Evolutionary conservation across 2,888 invertebrate genomes (phyloP).

Genomic region (Eristalis intricaria): DNA sequence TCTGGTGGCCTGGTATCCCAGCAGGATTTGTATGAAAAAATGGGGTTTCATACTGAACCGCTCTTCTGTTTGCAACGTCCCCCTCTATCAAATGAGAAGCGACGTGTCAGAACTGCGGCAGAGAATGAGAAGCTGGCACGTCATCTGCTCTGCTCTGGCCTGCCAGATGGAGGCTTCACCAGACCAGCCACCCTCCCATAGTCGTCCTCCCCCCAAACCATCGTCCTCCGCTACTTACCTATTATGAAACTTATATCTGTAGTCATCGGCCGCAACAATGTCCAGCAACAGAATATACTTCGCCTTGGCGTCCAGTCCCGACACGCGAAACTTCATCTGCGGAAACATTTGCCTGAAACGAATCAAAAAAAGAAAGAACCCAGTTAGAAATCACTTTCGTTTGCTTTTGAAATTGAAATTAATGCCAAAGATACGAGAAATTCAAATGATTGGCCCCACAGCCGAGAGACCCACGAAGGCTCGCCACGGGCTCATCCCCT

Average conservation of each 20-base stretch:
- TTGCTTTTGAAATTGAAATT: slow-evolving; percentile 8
- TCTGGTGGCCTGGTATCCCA: no score
- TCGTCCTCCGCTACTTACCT: slow-evolving; percentile 83
- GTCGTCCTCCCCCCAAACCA: no score
- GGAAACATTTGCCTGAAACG: slow-evolving; percentile 99
- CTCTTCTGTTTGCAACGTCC: no score
- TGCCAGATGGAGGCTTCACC: no score
- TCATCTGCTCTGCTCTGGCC: no score
- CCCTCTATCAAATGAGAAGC: no score
- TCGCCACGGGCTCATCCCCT: not conserved
- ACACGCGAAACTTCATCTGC: slow-evolving; percentile 99
- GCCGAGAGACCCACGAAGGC: not conserved
- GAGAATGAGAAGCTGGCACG: no score
- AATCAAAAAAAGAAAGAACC: slow-evolving; percentile 46
- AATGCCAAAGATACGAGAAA: not conserved
- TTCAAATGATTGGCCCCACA: not conserved
- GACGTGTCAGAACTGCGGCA: not conserved
- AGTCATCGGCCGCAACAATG: slow-evolving; percentile 99
- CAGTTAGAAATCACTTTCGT: not conserved
- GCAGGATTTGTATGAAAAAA: no score
- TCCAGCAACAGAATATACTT: slow-evolving; percentile 99
- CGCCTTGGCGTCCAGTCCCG: slow-evolving; percentile 98
- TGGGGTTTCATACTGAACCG: no score
- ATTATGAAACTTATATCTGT: slow-evolving; percentile 98
- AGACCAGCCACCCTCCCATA: no score